Conservation (phyloP, 92 coral and sea anemone species). For the Phymanthus crucifer region DNA sequence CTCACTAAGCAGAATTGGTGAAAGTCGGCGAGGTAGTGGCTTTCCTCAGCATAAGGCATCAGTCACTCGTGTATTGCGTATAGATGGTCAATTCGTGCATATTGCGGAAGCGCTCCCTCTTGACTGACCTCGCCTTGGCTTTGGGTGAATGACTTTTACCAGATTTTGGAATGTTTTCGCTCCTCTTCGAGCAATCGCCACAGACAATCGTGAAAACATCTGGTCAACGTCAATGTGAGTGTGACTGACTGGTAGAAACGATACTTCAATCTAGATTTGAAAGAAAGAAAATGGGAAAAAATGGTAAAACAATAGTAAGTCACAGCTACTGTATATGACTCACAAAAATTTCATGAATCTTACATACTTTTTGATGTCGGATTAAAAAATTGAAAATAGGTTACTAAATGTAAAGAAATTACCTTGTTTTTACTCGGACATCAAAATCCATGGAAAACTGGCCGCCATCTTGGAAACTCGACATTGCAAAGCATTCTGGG, state of each 20-base stretch:
- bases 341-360: no score
- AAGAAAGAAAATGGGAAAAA: neutral
- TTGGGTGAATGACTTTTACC: slow-evolving; percentile 47
- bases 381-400: no score
- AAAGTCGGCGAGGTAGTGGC: slow-evolving; percentile 34
- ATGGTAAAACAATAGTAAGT: no score
- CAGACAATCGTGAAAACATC: slow-evolving; percentile 55
- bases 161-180: slow-evolving; percentile 56
- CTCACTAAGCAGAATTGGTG: slow-evolving; percentile 40
- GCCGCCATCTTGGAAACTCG: no score
- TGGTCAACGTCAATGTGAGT: slow-evolving; percentile 75
- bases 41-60: slow-evolving; percentile 23
- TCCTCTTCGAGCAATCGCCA: slow-evolving; percentile 46
- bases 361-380: no score
- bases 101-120: slow-evolving; percentile 58
- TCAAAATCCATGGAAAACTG: no score
- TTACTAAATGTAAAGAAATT: no score
- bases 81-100: slow-evolving; percentile 35
- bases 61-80: slow-evolving; percentile 60
- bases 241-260: slow-evolving; percentile 59
- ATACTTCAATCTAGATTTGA: neutral
- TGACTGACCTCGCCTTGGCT: slow-evolving; percentile 50
- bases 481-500: no score
- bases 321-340: neutral
- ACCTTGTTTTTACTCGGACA: no score